phyloP scores from a whole-genome alignment of 2,888 invertebrate genomes.

The Nebria salina region DNA sequence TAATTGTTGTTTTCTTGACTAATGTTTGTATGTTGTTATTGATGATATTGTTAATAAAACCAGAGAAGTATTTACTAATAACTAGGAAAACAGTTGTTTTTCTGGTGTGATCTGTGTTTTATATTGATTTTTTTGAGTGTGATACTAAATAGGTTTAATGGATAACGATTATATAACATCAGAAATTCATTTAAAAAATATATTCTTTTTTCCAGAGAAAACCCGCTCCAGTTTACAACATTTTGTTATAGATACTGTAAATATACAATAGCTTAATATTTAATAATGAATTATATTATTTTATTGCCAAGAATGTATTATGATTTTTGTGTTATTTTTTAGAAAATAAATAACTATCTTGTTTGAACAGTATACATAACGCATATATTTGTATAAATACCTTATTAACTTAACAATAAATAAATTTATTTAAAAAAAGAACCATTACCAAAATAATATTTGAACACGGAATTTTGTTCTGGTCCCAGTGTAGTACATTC shows the following conservation, averaged over 20 bases:
- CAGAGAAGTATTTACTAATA: background rate
- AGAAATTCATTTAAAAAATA: conserved; percentile 2
- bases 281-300: background rate
- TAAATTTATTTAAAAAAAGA: conserved; percentile 10
- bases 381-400: background rate
- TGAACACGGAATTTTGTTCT: conserved; percentile 22
- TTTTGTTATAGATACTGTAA: background rate
- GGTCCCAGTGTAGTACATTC: background rate
- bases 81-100: background rate
- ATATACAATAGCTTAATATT: background rate
- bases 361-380: background rate
- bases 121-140: background rate
- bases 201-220: conserved; percentile 15
- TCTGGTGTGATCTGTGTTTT: background rate
- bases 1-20: background rate
- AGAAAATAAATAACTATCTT: background rate
- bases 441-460: conserved; percentile 24
- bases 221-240: conserved; percentile 3
- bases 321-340: background rate
- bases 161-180: background rate
- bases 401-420: background rate
- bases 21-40: background rate
- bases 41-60: background rate
- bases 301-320: background rate
- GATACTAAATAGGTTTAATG: background rate